Conservation (phyloP, 1,140 invertebrate genomes). For the Prorops nasuta region DNA sequence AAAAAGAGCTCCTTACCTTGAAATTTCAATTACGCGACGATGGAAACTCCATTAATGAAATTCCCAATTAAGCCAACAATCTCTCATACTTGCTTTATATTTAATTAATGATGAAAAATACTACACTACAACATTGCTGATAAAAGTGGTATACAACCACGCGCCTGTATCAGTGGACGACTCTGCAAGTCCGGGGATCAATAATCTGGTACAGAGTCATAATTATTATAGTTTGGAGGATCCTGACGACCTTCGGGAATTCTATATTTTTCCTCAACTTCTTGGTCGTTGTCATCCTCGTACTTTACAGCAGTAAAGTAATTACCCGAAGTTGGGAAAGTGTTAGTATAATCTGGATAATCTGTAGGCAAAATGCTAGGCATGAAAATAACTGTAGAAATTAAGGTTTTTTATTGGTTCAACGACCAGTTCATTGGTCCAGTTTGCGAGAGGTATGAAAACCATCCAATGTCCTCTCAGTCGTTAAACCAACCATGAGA, state of each 20-base stretch:
- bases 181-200: slow-evolving; percentile 8
- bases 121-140: slow-evolving; percentile 6
- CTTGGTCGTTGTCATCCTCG: slow-evolving; percentile 59
- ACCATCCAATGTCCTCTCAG: too few species aligned
- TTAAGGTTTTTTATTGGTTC: too few species aligned
- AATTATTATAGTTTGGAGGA: slow-evolving; percentile 43
- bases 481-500: too few species aligned
- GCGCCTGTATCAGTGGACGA: background rate
- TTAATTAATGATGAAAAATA: slow-evolving; percentile 21
- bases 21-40: slow-evolving; percentile 6
- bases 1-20: slow-evolving; percentile 19
- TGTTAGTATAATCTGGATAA: slow-evolving; percentile 64
- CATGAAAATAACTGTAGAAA: background rate
- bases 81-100: slow-evolving; percentile 8
- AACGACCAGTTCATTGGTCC: too few species aligned
- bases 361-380: slow-evolving; percentile 48
- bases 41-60: background rate
- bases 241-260: slow-evolving; percentile 53
- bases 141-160: background rate
- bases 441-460: too few species aligned
- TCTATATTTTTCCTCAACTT: slow-evolving; percentile 64
- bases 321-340: slow-evolving; percentile 53
- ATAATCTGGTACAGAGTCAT: slow-evolving; percentile 46
- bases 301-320: slow-evolving; percentile 64
- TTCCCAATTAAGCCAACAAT: background rate